Evolutionary conservation across 1,140 invertebrate genomes (phyloP), one percentile per base, ranked within the genome.

Genomic region (Anastatus disparis): DNA sequence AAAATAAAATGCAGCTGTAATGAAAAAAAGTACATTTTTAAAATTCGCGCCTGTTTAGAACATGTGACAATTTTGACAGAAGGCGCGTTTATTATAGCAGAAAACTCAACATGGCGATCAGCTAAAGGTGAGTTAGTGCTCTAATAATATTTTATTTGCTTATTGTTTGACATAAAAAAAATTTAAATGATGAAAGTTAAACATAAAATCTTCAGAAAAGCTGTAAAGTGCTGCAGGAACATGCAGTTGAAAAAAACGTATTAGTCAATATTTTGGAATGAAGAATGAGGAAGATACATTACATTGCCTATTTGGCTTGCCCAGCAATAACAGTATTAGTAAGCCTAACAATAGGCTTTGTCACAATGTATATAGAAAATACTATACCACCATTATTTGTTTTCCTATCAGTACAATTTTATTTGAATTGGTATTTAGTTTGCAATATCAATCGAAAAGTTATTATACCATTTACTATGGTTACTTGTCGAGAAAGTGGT

Each of bases 391-490:
- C 75, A 7, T 9, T 75, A 2, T 80, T 82, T n/a, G 22, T 82
- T 6, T 80, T 80, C 29, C 65, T 80, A 27, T 82, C 74, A 9
- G 44, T 77, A 20, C 79, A 82, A 61, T 78, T 79, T 17, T 82
- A 80, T 22, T 22, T 81, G 4, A 82, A 82, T 58, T 82, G 81
- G 81, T 82, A 80, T 20, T 76, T 77, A 0, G 69, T 81, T 13
- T 77, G 73, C 22, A 73, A 48, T 26, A 79, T 80, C 48, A 78
- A 77, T 52, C 58, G 40, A 15, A 78, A 73, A 13, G 71, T 74
- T 20, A 75, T 42, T 26, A 77, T 75, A n/a, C 73, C 78, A 63
- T 72, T 68, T 56, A 38, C 73, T 9, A 76, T 46, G 42, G 44
- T 27, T 4, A 42, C 53, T 42, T 24, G 24, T 74, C 13, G 58